Evolutionary conservation across 2,888 invertebrate species (phyloP), one percentile per base, ranked within the genome.

Genomic region (Limnephilus auricula): DNA sequence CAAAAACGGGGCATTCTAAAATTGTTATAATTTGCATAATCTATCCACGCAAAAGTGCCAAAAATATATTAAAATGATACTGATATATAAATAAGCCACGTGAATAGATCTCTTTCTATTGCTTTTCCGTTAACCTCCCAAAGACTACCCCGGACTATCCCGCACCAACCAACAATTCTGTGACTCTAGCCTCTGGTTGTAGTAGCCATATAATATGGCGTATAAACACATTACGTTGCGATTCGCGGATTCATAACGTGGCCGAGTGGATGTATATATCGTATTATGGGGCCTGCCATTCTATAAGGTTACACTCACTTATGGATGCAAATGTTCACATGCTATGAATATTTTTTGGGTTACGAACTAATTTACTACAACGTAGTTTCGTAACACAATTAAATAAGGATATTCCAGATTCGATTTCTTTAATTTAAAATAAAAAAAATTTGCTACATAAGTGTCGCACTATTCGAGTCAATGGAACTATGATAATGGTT

Each of bases 141-240:
- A 32, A 82, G 82, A n/a, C 31, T 10, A 82, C 18, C 31, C 30
- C 82, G n/a, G n/a, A n/a, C n/a, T n/a, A n/a, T n/a, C n/a, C n/a
- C n/a, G n/a, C 32, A 12, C 18, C 6, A 82, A 5, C 31, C 84
- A 65, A 65, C 50, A 65, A 6, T 1, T 0, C 65, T 4, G 9
- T 2, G 65, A 25, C 65, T 65, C 18, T 65, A n/a, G n/a, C 65
- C 65, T 65, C 1, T n/a, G 65, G 25, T 5, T 25, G 65, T 65
- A 65, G 65, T 65, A 65, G 25, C n/a, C 25, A 0, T 65, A n/a
- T n/a, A n/a, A n/a, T n/a, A 25, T n/a, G 65, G 34, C 45, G 30
- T 85, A 85, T 85, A 85, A 85, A 85, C 45, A 85, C n/a, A 45
- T 85, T 85, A 45, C 32, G 40, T 40, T 40, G 85, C 85, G 85